phyloP scores from a whole-genome alignment of 1,140 invertebrate species.

The Diabrotica virgifera region DNA sequence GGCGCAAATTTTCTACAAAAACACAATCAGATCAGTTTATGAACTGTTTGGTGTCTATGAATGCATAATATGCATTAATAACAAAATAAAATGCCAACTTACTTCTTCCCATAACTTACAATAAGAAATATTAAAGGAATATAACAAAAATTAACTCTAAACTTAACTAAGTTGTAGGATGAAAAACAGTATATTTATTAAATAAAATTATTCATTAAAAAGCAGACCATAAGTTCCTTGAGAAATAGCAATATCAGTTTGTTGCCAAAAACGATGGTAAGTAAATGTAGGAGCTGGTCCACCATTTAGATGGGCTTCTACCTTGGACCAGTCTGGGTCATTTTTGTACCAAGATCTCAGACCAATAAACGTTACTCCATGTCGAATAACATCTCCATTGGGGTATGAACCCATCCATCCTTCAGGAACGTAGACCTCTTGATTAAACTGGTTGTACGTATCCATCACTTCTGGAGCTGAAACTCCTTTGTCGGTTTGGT shows the following conservation, averaged over 20 bases:
- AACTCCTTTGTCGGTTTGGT: slow-evolving; percentile 21
- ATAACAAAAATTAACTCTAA: too few relatives aligned
- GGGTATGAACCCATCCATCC: slow-evolving; percentile 28
- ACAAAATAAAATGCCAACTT: too few relatives aligned
- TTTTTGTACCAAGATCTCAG: slow-evolving; percentile 27
- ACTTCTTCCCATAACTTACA: too few relatives aligned
- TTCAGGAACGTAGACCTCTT: slow-evolving; percentile 25
- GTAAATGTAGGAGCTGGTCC: slow-evolving; percentile 19
- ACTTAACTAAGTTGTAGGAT: not conserved
- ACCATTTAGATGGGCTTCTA: slow-evolving; percentile 24
- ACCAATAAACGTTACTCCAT: slow-evolving; percentile 16
- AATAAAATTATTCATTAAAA: slow-evolving; percentile 20
- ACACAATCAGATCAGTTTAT: too few relatives aligned
- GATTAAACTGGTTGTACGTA: slow-evolving; percentile 21
- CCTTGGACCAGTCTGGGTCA: slow-evolving; percentile 24
- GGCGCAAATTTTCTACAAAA: too few relatives aligned
- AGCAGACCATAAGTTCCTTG: slow-evolving; percentile 23
- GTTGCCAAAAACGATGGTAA: slow-evolving; percentile 28
- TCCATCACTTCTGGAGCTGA: slow-evolving; percentile 15
- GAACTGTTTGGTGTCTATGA: too few relatives aligned
- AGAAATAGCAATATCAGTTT: slow-evolving; percentile 24
- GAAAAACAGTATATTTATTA: not conserved
- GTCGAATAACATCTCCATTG: slow-evolving; percentile 22
- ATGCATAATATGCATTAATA: too few relatives aligned
- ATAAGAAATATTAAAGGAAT: too few relatives aligned